A percentile compares a stretch with the other conserved stretches of the same genome.
phyloP scores from a whole-genome alignment of 35 echinoderm and acorn worm genomes.

The Lytechinus pictus region DNA sequence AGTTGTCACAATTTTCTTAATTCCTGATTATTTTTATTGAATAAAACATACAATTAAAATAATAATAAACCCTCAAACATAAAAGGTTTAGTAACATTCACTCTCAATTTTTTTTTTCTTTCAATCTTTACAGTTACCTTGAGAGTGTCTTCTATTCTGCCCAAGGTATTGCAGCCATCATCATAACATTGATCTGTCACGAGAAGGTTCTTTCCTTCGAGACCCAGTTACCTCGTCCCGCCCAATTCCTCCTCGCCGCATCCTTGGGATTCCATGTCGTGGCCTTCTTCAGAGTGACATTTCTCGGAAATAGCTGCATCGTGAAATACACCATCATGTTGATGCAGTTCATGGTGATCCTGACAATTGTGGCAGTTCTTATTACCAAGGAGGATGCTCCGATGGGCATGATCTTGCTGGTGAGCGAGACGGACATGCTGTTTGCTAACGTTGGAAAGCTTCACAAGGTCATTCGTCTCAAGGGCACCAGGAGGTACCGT shows the following conservation, averaged over 20 bases:
- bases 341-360: slow-evolving; percentile 41
- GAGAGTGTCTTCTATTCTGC: slow-evolving; percentile 23
- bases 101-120: not conserved
- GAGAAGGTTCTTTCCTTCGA: slow-evolving; percentile 2
- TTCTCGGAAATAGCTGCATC: slow-evolving; percentile 4
- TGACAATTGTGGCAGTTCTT: not conserved
- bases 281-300: slow-evolving; percentile 27
- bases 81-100: too few relatives aligned
- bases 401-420: slow-evolving; percentile 34
- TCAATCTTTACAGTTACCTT: slow-evolving; percentile 18
- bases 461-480: slow-evolving; percentile 48
- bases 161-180: slow-evolving; percentile 8
- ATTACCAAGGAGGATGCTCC: slow-evolving; percentile 36
- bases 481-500: slow-evolving; percentile 41
- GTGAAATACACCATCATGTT: slow-evolving; percentile 28
- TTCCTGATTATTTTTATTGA: too few relatives aligned
- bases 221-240: not conserved
- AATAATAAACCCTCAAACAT: too few relatives aligned
- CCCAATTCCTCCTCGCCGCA: slow-evolving; percentile 26
- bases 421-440: slow-evolving; percentile 21
- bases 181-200: slow-evolving; percentile 12
- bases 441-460: slow-evolving; percentile 30
- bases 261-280: slow-evolving; percentile 13
- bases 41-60: too few relatives aligned
- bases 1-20: too few relatives aligned